Conservation (phyloP, 2,888 invertebrate genomes). For the Rambutsinella grinnellia region DNA sequence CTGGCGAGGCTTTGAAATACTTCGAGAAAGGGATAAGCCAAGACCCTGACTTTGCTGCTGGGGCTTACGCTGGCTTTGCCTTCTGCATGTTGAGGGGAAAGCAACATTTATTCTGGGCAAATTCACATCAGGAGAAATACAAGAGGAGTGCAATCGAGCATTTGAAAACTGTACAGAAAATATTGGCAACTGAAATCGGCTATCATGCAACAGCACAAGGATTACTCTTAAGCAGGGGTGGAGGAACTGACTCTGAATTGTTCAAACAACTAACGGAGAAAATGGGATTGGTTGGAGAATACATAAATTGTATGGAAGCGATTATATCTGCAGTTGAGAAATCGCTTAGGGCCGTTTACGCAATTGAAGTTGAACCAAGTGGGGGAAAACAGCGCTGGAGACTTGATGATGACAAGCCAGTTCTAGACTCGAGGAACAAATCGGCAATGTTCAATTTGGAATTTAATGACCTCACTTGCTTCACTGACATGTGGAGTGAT, state of each 20-base stretch:
- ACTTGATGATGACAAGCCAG: not conserved
- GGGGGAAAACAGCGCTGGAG: not conserved
- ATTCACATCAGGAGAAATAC: slow-evolving; percentile 16
- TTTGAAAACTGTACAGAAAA: slow-evolving; percentile 6
- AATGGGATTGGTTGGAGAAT: slow-evolving; percentile 5
- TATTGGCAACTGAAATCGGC: slow-evolving; percentile 25
- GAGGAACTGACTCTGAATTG: slow-evolving; percentile 2
- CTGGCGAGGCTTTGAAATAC: slow-evolving; percentile 7
- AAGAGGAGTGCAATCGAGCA: slow-evolving; percentile 27
- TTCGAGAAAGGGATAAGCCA: slow-evolving; percentile 28
- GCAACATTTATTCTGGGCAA: not conserved
- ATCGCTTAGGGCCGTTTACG: slow-evolving; percentile 25
- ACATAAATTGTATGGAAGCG: slow-evolving; percentile 3
- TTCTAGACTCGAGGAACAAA: not conserved
- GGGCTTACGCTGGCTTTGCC: slow-evolving; percentile 21
- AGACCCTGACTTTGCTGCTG: slow-evolving; percentile 30
- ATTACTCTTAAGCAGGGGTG: not conserved
- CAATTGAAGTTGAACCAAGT: not conserved
- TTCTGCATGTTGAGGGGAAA: slow-evolving; percentile 23
- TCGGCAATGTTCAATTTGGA: slow-evolving; percentile 6
- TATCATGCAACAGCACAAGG: slow-evolving; percentile 4
- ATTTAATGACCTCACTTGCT: slow-evolving; percentile 38
- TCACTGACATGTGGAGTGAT: slow-evolving; percentile 16
- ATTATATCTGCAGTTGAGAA: slow-evolving; percentile 10
- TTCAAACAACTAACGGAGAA: slow-evolving; percentile 20